Conservation (phyloP, 2,113 vertebrate species). For the Platysternon megacephalum region DNA sequence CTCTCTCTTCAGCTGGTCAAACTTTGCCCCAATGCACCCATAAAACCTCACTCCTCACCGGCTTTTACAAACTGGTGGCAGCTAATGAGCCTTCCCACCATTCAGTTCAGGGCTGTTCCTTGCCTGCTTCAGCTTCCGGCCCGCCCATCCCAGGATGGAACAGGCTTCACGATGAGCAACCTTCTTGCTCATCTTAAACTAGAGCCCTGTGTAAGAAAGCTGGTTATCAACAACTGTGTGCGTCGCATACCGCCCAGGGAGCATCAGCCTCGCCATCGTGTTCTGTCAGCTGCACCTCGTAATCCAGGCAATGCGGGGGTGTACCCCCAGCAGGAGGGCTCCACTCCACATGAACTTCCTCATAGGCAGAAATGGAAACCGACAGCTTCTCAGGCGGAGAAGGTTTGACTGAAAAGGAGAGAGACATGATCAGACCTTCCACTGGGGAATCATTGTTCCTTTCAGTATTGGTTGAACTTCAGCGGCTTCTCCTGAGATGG, state of each 20-base stretch:
- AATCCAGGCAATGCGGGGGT: conserved; percentile 83
- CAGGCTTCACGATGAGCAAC: not conserved
- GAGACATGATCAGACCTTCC: not conserved
- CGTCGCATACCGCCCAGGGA: conserved; percentile 62
- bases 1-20: not conserved
- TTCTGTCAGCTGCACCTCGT: conserved; percentile 79
- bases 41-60: not conserved
- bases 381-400: conserved; percentile 59
- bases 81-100: not conserved
- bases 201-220: accelerated
- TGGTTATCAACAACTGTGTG: not conserved
- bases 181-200: not conserved
- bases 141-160: not conserved
- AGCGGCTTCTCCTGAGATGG: not conserved
- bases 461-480: not conserved
- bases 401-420: conserved; percentile 80
- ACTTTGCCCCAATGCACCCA: not conserved
- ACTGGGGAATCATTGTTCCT: not conserved
- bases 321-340: conserved; percentile 66
- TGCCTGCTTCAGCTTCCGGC: not conserved
- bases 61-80: not conserved
- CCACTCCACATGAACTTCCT: conserved; percentile 78
- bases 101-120: not conserved
- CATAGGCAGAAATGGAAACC: conserved; percentile 47
- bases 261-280: not conserved